phyloP scores from a whole-genome alignment of 2,113 vertebrate genomes.

The Stegastes partitus region DNA sequence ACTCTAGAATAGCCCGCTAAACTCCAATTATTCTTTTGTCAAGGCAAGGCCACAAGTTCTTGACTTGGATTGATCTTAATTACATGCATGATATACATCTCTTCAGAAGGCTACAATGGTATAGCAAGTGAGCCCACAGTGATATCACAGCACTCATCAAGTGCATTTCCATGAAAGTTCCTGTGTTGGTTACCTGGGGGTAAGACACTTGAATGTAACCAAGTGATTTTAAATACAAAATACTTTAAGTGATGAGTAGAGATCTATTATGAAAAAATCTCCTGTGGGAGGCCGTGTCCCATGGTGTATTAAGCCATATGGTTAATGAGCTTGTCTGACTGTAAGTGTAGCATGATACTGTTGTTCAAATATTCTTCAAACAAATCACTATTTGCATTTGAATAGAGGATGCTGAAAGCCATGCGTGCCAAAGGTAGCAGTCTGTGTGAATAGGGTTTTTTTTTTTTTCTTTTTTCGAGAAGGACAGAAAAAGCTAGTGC shows the following conservation, averaged over 20 bases:
- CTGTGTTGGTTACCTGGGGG: too few species aligned
- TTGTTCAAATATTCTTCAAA: conserved; percentile 25
- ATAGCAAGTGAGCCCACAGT: too few species aligned
- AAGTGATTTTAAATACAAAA: conserved; percentile 4
- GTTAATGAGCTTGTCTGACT: conserved; percentile 30
- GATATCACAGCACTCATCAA: too few species aligned
- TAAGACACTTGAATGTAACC: too few species aligned
- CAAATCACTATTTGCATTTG: conserved; percentile 44
- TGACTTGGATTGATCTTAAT: too few species aligned
- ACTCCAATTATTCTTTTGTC: too few species aligned
- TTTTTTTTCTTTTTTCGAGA: neutral
- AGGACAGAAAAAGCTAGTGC: conserved; percentile 13
- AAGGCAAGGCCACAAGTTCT: too few species aligned
- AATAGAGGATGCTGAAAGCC: conserved; percentile 13
- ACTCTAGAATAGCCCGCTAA: too few species aligned
- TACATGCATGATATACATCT: too few species aligned
- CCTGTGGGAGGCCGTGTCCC: conserved; percentile 1
- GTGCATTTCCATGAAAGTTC: too few species aligned
- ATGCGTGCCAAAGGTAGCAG: conserved; percentile 9
- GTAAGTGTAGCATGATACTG: conserved; percentile 1
- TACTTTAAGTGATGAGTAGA: conserved; percentile 11
- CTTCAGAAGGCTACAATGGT: too few species aligned
- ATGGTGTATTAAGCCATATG: conserved; percentile 1
- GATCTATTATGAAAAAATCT: conserved; percentile 31
- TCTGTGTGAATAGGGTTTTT: neutral